Percentiles rank a stretch among this genome's conserved stretches.
Evolutionary conservation across 2,113 vertebrate genomes (phyloP).

Genomic region (Nannospalax galili): DNA sequence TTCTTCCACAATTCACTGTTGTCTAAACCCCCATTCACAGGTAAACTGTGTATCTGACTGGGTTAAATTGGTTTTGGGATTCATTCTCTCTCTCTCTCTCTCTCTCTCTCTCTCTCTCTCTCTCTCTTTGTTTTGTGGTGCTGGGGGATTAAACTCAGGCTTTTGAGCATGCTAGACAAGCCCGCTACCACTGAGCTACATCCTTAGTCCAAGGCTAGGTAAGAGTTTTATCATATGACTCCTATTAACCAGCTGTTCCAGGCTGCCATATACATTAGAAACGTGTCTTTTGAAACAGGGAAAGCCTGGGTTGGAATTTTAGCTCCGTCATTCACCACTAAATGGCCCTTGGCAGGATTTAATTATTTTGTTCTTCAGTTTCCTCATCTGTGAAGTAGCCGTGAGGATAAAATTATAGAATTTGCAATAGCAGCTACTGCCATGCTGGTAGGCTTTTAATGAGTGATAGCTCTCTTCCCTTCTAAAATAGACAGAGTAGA

Average conservation of each 20-base stretch:
- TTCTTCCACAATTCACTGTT: neutral
- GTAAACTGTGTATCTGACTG: neutral
- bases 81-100: too few species aligned
- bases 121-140: neutral
- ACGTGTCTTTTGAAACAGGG: neutral
- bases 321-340: neutral
- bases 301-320: neutral
- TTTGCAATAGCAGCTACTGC: neutral
- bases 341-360: neutral
- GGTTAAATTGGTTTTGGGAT: neutral
- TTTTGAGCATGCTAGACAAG: neutral
- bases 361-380: conserved; percentile 19
- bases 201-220: neutral
- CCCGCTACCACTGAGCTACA: neutral
- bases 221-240: neutral
- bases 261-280: neutral
- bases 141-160: neutral
- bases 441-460: neutral
- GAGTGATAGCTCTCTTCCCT: neutral
- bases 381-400: conserved; percentile 28
- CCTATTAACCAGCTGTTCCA: neutral
- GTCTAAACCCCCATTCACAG: neutral
- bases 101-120: neutral
- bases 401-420: conserved; percentile 19
- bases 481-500: neutral